Evolutionary conservation across 2,797 vertebrate species (phyloP), one percentile per base, ranked within the genome.

Genomic region (Helarctos malayanus): DNA sequence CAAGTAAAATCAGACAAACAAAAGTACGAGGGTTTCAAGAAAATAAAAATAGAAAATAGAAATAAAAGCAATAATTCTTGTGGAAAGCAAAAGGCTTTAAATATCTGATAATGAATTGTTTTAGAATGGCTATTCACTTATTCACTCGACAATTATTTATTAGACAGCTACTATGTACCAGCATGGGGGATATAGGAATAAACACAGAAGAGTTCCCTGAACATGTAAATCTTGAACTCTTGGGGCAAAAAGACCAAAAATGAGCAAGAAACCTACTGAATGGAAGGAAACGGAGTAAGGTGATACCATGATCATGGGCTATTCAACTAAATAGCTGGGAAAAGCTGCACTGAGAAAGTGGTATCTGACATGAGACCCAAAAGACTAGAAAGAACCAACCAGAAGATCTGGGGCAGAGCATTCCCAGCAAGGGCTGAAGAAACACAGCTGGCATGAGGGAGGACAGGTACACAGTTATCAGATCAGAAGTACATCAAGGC

Each of bases 31-130:
- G 16, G 19, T 86, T 75, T 69, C 68, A 35, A 54, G 49, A 79
- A 79, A 79, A 78, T n/a, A 78, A 35, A 78, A 78, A 54, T 35
- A n/a, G 49, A 14, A 78, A 78, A 78, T 38, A 38, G 35, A 35
- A 68, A 68, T 19, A 49, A 52, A n/a, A 68, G 1, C 61, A n/a
- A 41, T 88, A 83, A 87, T 92, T 94, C 78, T 61, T 69, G 12
- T 61, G 35, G 35, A 86, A 93, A 89, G 61, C 45, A 85, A 91
- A 61, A 81, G 45, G 16, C 32, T 94, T 89, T 91, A 59, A 49
- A 45, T 27, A 69, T 29, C 41, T 91, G 35, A 49, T 2, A 32
- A 29, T 32, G 49, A 21, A 47, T 16, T 21, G 6, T 21, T 95
- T 91, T 29, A 93, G 49, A 54, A 61, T 32, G 16, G 56, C 47